Base-by-base conservation (phyloP, 92 coral and sea anemone species). In the Zoanthus sansibaricus region DNA sequence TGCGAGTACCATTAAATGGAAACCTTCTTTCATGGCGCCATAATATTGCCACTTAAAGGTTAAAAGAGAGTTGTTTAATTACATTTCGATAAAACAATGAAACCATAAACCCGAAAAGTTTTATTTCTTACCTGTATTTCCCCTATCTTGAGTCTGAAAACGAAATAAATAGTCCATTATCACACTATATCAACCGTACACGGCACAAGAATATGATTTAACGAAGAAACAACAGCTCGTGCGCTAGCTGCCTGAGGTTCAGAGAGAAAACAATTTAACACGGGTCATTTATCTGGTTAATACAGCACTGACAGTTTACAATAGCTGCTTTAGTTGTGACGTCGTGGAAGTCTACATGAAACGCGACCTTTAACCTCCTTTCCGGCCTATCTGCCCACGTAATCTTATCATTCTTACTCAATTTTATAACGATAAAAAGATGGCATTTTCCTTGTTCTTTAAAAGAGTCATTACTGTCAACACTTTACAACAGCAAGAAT, bases 141-240 rank as follows among this genome's bases (percentile, higher is more conserved):
- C 95, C 78, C 95, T 90, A 82, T 87, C 89, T 71, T 77, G 84
- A 25, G 84, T 69, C 95, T 92, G 89, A 52, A 76, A 75, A 83
- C 55, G 58, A 5, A 64, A 49, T 76, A 83, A 31, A 49, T 48
- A 80, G 42, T 80, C 74, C 75, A 80, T 80, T 80, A 79, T 52
- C 47, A 45, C 16, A 21, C 7, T 18, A 13, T 80, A 5, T 66
- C 45, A n/a, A 48, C 75, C 75, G 75, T 17, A 51, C 11, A 55
- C 61, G 17, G 44, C 13, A 66, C 75, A 80, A 9, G 14, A 80
- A 62, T 3, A 13, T 5, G 42, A 18, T 14, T 3, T 56, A 42
- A 21, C 46, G 44, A 17, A 6, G 30, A 64, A 5, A 37, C 42
- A 48, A 18, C 25, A 46, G 85, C 47, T 25, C 70, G 11, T 44